These are phyloP conservation scores for Thunnus thynnus DNA, from an alignment of 2,113 vertebrate species.

Conservation along the genomic window DNA sequence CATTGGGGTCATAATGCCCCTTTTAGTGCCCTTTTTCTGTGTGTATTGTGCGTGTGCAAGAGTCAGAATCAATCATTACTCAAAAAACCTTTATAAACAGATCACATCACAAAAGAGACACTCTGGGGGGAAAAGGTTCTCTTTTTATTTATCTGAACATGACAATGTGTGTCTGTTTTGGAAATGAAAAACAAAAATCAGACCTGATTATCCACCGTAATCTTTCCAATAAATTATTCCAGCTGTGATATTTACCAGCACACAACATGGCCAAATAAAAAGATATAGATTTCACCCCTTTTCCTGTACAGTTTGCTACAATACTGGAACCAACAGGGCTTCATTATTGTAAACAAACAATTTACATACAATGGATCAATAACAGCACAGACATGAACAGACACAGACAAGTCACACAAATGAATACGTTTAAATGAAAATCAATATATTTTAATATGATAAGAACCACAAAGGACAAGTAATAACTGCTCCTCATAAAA, in stretches of 20 bases:
- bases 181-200: conserved; percentile 9
- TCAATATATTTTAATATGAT: conserved; percentile 12
- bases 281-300: background rate
- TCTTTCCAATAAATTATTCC: background rate
- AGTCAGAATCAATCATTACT: conserved; percentile 2
- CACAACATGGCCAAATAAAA: background rate
- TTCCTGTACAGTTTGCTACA: background rate
- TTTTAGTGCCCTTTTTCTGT: background rate
- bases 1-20: background rate
- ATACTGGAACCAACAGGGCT: background rate
- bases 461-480: background rate
- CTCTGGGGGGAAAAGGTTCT: background rate
- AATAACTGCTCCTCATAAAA: background rate
- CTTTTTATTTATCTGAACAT: conserved; percentile 51
- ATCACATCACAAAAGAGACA: conserved; percentile 42
- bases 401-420: background rate
- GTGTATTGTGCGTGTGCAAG: background rate
- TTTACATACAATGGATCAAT: background rate
- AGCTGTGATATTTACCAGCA: background rate
- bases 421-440: conserved; percentile 27
- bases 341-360: background rate
- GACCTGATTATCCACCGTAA: background rate
- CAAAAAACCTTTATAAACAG: conserved; percentile 20
- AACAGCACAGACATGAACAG: background rate
- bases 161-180: conserved; percentile 7